Conservation (phyloP, 1,140 invertebrate genomes). For the Wasmannia auropunctata region DNA sequence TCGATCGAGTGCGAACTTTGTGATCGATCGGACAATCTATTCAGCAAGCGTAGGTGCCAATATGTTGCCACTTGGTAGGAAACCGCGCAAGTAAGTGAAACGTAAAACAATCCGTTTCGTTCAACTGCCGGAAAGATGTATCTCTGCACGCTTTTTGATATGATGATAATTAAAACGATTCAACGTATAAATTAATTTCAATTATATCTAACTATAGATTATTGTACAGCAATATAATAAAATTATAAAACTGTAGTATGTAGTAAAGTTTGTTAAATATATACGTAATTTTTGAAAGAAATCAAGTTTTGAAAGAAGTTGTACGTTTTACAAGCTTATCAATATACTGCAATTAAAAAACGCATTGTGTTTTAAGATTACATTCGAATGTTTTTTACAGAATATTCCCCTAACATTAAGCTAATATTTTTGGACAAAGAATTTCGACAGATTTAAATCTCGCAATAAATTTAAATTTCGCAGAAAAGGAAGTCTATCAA, state of each 20-base stretch:
- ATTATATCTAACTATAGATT: not conserved
- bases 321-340: too few species aligned
- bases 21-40: constrained; percentile 75
- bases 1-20: constrained; percentile 71
- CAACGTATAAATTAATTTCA: not conserved
- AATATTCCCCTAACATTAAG: too few species aligned
- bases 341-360: not conserved
- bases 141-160: not conserved
- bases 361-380: not conserved
- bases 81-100: constrained; percentile 50
- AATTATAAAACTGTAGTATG: not conserved
- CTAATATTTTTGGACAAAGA: too few species aligned
- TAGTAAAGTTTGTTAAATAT: not conserved
- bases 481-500: too few species aligned
- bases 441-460: too few species aligned
- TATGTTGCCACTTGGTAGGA: constrained; percentile 69
- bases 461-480: too few species aligned
- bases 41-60: constrained; percentile 71
- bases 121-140: constrained; percentile 63
- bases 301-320: too few species aligned
- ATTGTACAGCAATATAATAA: not conserved
- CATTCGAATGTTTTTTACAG: not conserved
- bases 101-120: constrained; percentile 67
- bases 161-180: constrained; percentile 10
- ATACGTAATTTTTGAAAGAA: not conserved